Percentiles rank a stretch among this genome's conserved stretches.
These are phyloP conservation scores for Agriopis aurantiaria DNA, from an alignment of 2,888 invertebrate species.

Conservation along the genomic window DNA sequence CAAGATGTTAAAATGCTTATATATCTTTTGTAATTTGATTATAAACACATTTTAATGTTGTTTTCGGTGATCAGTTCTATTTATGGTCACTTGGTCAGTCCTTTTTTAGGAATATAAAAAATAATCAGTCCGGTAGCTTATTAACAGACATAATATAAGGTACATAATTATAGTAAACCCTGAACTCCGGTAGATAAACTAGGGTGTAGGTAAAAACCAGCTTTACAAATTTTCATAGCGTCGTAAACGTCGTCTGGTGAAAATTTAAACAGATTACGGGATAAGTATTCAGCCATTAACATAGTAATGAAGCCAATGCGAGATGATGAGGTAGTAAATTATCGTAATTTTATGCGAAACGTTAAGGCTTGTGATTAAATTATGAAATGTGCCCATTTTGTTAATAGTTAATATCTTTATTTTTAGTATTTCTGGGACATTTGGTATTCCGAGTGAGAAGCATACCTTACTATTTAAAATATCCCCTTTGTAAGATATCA, in stretches of 20 bases:
- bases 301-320: constrained; percentile 50
- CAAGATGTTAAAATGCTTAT: too few species aligned
- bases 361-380: constrained; percentile 22
- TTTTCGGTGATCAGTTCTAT: too few species aligned
- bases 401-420: background rate
- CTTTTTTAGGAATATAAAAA: too few species aligned
- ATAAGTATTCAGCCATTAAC: constrained; percentile 46
- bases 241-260: constrained; percentile 62
- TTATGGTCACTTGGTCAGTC: too few species aligned
- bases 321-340: constrained; percentile 34
- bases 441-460: background rate
- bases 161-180: background rate
- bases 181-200: constrained; percentile 1
- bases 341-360: constrained; percentile 33
- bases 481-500: background rate
- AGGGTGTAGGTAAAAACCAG: constrained; percentile 50
- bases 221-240: constrained; percentile 55
- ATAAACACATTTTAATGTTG: too few species aligned
- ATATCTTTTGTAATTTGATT: too few species aligned
- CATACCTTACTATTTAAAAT: background rate
- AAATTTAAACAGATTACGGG: constrained; percentile 61
- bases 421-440: background rate
- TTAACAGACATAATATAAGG: background rate
- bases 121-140: too few species aligned
- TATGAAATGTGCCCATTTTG: constrained; percentile 16